Base-by-base conservation (phyloP, 2,888 invertebrate genomes). In the Calameuta idolon region DNA sequence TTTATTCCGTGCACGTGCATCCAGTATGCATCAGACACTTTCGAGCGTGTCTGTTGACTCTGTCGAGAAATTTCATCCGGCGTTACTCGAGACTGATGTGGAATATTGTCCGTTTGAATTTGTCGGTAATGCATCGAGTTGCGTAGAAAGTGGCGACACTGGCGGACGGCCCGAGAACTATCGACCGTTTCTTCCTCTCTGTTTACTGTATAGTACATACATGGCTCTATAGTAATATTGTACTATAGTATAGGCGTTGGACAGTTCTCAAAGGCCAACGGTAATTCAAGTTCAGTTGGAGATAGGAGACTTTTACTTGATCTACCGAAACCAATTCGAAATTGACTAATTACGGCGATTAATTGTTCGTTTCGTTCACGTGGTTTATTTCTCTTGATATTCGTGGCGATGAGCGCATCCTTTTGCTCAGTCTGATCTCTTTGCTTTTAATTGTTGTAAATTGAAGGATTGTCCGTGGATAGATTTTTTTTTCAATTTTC, bases 1-100 rank as follows among this genome's bases (percentile, higher is more conserved):
- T 23, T 55, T 55, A 55, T 55, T 55, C 40, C 40, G 40, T 23
- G 69, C 76, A 78, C 76, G 78, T 79, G 76, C 76, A 40, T 37
- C 31, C 2, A 34, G 34, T 74, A 37, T 73, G 31, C 40, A 69
- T 34, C 12, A 23, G 37, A 12, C 35, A n/a, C 69, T 76, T 23
- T 73, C 35, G 73, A 75, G 12, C 23, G 69, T 33, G 37, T 74
- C 33, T 34, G 23, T 55, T 55, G 40, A 55, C 40, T 40, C 40
- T 55, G 40, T 23, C 40, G 40, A 55, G 40, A 55, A 55, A 55
- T 55, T 55, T 15, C 23, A 55, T 55, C 40, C 40, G 15, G 23
- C 40, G 40, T 55, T 55, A 55, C 15, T 55, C 40, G 40, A 55
- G 40, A 55, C 40, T 23, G 40, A 23, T 55, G 40, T 23, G 4